Evolutionary conservation across 1,140 invertebrate species (phyloP), one percentile per base, ranked within the genome.

Genomic region (Drosophila erecta): DNA sequence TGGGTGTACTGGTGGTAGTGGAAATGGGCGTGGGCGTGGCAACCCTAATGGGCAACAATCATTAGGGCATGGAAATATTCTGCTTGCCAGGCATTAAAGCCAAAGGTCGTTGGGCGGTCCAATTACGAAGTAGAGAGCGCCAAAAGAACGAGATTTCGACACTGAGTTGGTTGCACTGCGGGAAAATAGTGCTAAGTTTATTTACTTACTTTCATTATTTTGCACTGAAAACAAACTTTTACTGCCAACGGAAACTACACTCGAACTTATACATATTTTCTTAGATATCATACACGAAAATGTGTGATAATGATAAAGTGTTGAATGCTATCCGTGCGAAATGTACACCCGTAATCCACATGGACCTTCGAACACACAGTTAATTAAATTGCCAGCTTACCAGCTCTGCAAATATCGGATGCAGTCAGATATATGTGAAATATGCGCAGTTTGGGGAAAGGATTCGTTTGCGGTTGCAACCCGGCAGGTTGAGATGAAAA

Each of bases 301-400:
- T 24, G 24, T 5, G 4, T 24, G 24, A 24, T 24, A 24, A 24
- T 2, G 27, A 8, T 30, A 8, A 3, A 30, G 30, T 8, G 1
- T 30, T 30, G 6, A 2, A 30, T 8, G 27, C 27, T 30, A 7
- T 30, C 2, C 22, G 2, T 15, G 24, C 6, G 58, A 4, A 22
- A 41, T 8, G 14, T 11, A 46, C 12, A 20, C 15, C 59, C 15
- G 35, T 43, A 53, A 46, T 73, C 55, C 30, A 17, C 37, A 27
- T 37, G 14, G 11, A 14, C n/a, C n/a, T n/a, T 22, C 69, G 33
- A 59, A 44, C 81, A 46, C 74, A 50, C 50, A 75, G 69, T 81
- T 85, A 81, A 81, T 86, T 81, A 67, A 78, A 76, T 87, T 81
- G 78, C 62, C 57, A 76, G 83, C 83, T 54, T 41, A 43, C 49